Conservation (phyloP, 2,797 vertebrate species). For the Phataginus tetradactyla region DNA sequence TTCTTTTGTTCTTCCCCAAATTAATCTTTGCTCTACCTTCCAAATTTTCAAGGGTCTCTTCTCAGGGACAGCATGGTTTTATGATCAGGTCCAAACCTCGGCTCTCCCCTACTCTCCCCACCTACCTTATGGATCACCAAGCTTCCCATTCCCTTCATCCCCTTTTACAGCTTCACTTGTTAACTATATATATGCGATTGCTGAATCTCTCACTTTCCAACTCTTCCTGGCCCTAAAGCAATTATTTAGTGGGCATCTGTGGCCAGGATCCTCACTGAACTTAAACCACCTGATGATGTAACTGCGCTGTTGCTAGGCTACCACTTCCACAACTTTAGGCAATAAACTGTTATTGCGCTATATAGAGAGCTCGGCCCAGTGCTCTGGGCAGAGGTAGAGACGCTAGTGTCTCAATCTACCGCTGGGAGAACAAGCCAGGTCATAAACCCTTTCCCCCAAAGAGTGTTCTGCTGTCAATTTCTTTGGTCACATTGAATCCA, state of each 20-base stretch:
- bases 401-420: too few species aligned
- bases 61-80: neutral
- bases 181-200: neutral
- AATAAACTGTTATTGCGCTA: too few species aligned
- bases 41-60: neutral
- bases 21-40: neutral
- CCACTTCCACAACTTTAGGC: too few species aligned
- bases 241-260: neutral
- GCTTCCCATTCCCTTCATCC: neutral
- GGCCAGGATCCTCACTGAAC: too few species aligned
- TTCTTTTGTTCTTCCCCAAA: neutral
- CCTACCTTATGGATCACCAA: neutral
- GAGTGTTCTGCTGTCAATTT: too few species aligned
- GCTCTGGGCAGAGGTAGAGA: too few species aligned
- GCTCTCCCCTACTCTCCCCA: neutral
- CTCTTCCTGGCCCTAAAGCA: neutral
- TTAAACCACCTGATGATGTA: too few species aligned
- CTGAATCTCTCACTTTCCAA: neutral
- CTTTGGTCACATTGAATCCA: too few species aligned
- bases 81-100: neutral
- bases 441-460: too few species aligned
- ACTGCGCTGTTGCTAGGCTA: too few species aligned
- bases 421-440: too few species aligned
- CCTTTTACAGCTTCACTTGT: neutral
- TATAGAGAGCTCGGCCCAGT: too few species aligned